phyloP scores from a whole-genome alignment of 1,140 invertebrate genomes.

The Caenorhabditis briggsae region DNA sequence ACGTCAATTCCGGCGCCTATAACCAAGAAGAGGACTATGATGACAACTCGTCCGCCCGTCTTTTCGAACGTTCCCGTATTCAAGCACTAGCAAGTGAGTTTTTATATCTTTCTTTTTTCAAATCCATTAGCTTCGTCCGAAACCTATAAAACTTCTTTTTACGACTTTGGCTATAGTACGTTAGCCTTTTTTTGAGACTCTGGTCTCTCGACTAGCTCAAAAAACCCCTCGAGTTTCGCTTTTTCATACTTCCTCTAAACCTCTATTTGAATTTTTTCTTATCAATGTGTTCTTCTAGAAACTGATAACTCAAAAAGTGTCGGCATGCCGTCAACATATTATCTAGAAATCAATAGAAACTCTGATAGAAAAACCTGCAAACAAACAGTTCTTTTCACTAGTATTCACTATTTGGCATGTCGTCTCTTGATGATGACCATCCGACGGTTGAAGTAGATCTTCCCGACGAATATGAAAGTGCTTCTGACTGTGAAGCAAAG shows the following conservation, averaged over 20 bases:
- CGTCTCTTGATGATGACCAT: slow-evolving; percentile 38
- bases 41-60: slow-evolving; percentile 95
- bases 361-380: slow-evolving; percentile 42
- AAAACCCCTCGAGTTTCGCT: not conserved
- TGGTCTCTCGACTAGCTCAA: not conserved
- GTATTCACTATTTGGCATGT: slow-evolving; percentile 21
- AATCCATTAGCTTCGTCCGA: slow-evolving; percentile 35
- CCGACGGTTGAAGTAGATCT: slow-evolving; percentile 4
- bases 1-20: slow-evolving; percentile 83
- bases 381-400: slow-evolving; percentile 7
- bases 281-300: not conserved
- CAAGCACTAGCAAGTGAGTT: slow-evolving; percentile 93
- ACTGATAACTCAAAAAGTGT: slow-evolving; percentile 43
- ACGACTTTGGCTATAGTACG: not conserved
- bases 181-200: not conserved
- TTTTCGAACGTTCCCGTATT: slow-evolving; percentile 98
- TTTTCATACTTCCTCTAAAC: not conserved
- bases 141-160: slow-evolving; percentile 43
- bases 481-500: slow-evolving; percentile 1
- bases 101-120: not conserved
- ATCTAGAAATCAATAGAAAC: slow-evolving; percentile 51
- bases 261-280: not conserved
- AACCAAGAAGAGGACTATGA: slow-evolving; percentile 97
- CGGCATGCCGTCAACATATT: slow-evolving; percentile 50
- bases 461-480: slow-evolving; percentile 35